A percentile compares a stretch with the other conserved stretches of the same genome.
Conservation (phyloP, 2,113 vertebrate genomes). For the Terrapene triunguis region DNA sequence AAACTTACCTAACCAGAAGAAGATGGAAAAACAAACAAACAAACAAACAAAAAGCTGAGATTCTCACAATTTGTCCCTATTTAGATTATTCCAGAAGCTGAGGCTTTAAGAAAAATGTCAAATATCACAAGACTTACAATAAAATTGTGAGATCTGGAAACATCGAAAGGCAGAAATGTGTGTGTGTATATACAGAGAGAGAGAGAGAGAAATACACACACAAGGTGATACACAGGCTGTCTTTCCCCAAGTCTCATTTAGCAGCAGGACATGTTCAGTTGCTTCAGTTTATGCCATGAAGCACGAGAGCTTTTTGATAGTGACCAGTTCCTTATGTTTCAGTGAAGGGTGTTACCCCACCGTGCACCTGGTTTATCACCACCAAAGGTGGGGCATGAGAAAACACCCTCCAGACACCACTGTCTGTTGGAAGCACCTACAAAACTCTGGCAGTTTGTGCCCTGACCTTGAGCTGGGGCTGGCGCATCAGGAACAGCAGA, state of each 20-base stretch:
- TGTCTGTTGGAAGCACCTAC: neutral
- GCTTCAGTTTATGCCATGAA: neutral
- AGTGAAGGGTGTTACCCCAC: neutral
- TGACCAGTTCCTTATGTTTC: neutral
- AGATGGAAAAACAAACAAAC: no score
- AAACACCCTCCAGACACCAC: rapidly evolving
- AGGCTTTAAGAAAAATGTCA: rapidly evolving
- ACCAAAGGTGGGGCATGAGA: neutral
- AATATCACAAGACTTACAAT: neutral
- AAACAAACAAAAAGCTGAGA: neutral
- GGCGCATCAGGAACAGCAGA: neutral
- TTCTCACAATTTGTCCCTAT: neutral
- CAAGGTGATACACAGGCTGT: neutral
- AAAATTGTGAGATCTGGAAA: neutral
- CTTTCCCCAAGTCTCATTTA: rapidly evolving
- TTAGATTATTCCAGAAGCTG: neutral
- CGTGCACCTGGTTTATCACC: neutral
- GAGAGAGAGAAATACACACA: neutral
- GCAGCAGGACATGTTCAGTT: neutral
- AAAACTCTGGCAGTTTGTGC: neutral
- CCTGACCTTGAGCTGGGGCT: neutral
- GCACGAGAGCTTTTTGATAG: neutral
- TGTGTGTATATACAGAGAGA: neutral
- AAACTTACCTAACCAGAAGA: rapidly evolving
- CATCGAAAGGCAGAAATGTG: neutral